Evolutionary conservation across 2,888 invertebrate genomes (phyloP), one percentile per base, ranked within the genome.

Genomic region (Cheilosia impressa): DNA sequence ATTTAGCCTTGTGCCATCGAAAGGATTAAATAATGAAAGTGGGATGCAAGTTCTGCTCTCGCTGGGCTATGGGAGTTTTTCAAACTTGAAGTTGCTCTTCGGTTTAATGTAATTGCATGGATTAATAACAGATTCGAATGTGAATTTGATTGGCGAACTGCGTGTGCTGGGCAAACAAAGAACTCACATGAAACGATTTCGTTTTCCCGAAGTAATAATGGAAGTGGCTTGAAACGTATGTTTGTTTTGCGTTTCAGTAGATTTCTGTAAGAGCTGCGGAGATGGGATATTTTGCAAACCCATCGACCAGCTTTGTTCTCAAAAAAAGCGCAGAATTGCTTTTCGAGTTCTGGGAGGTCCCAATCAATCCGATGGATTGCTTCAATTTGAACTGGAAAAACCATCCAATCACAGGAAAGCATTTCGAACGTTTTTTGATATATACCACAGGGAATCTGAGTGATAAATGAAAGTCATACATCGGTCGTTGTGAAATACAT

Each of bases 91-190:
- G 63, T 57, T 53, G 43, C 53, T 5, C 17, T 66, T 58, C 45
- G 31, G 31, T 65, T 66, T 66, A 60, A 66, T 69, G 62, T 62
- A 24, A 62, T 77, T 69, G 45, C 60, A 69, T 47, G 69, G 60
- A 77, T 76, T 68, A 68, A 62, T 77, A 62, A 62, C 60, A 47
- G 38, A 69, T 69, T 77, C 58, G 66, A 60, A 60, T 76, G 66
- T 13, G 66, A 52, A 60, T 68, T 75, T 50, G 41, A 65, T 58
- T 75, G 65, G 55, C 31, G 7, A 34, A 34, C n/a, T 31, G 55
- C 41, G 43, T 60, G 27, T 41, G 41, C 27, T 62, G 55, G 17
- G 55, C 27, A 41, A 17, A 45, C 55, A 55, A 31, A 9, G 31
- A 9, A 57, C 3, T 68, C 22, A 34, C 22, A 38, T 43, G 66